These are phyloP conservation scores for Perccottus glenii DNA, from an alignment of 2,113 vertebrate genomes.

Conservation along the genomic window DNA sequence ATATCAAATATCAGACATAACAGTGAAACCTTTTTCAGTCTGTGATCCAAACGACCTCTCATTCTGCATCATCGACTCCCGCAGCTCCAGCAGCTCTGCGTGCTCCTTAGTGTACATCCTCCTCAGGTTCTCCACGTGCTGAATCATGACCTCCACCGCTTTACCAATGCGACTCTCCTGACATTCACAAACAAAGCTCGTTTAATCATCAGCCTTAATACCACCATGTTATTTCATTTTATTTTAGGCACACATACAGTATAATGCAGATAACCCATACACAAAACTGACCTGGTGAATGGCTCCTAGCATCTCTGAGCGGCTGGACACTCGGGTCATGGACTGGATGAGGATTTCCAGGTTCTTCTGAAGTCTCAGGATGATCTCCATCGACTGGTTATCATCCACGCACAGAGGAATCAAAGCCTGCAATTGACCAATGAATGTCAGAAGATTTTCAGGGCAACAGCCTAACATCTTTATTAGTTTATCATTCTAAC, in stretches of 20 bases:
- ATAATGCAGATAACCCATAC: no score
- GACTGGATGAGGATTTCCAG: constrained; percentile 89
- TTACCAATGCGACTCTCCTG: constrained; percentile 94
- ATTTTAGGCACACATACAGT: no score
- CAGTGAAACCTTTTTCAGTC: constrained; percentile 63
- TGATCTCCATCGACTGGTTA: constrained; percentile 89
- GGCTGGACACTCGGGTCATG: constrained; percentile 86
- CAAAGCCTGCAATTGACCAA: constrained; percentile 78
- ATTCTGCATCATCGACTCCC: constrained; percentile 85
- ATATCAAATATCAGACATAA: background rate
- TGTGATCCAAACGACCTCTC: constrained; percentile 84
- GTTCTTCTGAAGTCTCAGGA: constrained; percentile 90
- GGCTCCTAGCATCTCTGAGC: constrained; percentile 94
- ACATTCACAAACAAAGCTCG: background rate
- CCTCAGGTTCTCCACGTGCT: constrained; percentile 95
- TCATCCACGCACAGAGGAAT: constrained; percentile 89
- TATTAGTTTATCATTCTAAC: no score
- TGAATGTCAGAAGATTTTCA: no score
- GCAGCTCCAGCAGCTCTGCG: constrained; percentile 88
- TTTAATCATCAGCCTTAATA: background rate
- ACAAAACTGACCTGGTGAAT: constrained; percentile 88
- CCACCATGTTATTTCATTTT: background rate
- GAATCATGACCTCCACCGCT: constrained; percentile 97
- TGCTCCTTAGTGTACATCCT: constrained; percentile 94
- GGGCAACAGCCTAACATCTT: no score